Conservation (phyloP, 1,140 invertebrate species). For the Panulirus ornatus region DNA sequence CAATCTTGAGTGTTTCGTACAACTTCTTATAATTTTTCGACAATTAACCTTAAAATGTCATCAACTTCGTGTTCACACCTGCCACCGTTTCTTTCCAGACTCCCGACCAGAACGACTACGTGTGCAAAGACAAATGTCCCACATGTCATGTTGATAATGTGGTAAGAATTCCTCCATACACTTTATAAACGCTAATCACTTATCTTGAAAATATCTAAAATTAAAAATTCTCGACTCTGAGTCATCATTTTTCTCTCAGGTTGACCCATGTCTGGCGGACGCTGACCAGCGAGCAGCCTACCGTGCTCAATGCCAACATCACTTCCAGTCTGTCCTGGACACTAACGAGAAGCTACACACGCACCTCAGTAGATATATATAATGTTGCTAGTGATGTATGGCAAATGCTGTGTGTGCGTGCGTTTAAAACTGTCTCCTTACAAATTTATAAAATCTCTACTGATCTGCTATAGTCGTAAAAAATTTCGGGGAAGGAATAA, state of each 20-base stretch:
- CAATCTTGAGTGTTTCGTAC: background rate
- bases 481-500: too few species aligned
- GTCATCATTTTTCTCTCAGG: background rate
- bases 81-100: background rate
- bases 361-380: background rate
- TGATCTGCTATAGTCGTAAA: too few species aligned
- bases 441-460: too few species aligned
- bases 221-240: too few species aligned
- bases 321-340: background rate
- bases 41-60: background rate
- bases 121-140: background rate
- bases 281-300: background rate
- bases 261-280: background rate
- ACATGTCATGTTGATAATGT: background rate
- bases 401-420: too few species aligned
- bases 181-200: background rate
- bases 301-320: background rate
- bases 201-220: background rate
- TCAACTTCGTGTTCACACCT: too few species aligned
- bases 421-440: too few species aligned
- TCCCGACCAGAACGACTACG: background rate
- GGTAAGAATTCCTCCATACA: background rate
- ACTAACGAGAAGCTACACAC: background rate
- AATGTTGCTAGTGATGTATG: too few species aligned
- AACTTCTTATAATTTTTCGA: background rate